Evolutionary conservation across 2,113 vertebrate genomes (phyloP).

Genomic region (western clawed frog (Xenopus tropicalis)): DNA sequence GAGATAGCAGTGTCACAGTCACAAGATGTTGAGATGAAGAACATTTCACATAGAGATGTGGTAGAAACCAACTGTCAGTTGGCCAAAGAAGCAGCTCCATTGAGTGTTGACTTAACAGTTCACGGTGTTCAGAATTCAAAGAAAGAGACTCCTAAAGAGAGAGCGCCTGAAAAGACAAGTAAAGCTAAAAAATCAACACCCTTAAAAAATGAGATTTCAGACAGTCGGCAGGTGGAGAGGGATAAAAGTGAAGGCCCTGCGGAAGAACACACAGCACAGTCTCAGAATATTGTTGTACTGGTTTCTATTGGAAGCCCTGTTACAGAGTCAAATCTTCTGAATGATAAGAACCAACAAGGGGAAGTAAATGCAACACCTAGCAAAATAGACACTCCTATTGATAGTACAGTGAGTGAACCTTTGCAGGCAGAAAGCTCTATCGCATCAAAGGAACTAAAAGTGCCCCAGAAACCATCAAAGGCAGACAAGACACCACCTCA

Average conservation of each 20-base stretch:
- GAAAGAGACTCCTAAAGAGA: not conserved
- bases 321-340: not conserved
- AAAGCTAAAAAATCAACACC: not conserved
- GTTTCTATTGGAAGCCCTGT: not conserved
- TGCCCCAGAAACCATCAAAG: not conserved
- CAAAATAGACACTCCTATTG: not conserved
- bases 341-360: not conserved
- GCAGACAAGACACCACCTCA: not conserved
- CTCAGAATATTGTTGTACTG: not conserved
- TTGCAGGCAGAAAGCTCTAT: not conserved
- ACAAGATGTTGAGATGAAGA: conserved; percentile 10
- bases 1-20: not conserved
- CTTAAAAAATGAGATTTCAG: not conserved
- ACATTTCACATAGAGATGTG: not conserved
- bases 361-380: too few species aligned
- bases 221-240: not conserved
- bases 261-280: too few species aligned
- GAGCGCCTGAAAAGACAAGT: not conserved
- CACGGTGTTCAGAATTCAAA: too few species aligned
- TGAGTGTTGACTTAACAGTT: not conserved
- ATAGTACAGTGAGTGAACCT: not conserved
- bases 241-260: not conserved
- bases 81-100: not conserved
- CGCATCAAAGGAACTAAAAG: not conserved
- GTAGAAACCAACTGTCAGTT: not conserved